Evolutionary conservation across 2,888 invertebrate species (phyloP).

Genomic region (Oligia fasciuncula): DNA sequence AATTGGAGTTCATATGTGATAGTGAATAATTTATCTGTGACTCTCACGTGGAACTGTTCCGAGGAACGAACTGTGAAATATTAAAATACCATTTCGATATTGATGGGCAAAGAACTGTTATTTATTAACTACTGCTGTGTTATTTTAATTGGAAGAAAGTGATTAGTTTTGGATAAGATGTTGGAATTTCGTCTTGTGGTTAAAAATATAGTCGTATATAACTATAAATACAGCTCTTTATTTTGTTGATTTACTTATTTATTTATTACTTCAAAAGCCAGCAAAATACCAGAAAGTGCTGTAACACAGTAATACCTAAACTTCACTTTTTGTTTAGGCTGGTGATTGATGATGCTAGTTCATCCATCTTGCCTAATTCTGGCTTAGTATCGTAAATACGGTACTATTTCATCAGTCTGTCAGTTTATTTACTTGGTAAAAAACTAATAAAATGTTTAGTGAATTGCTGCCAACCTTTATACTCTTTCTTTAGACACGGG

Average conservation of each 20-base stretch:
- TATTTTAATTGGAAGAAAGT: slow-evolving; percentile 37
- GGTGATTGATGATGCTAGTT: slow-evolving; percentile 47
- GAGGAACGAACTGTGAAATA: slow-evolving; percentile 55
- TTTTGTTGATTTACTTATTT: background rate
- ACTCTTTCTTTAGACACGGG: background rate
- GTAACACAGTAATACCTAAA: background rate
- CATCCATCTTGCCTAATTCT: slow-evolving; percentile 39
- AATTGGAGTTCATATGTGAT: slow-evolving; percentile 51
- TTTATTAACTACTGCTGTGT: slow-evolving; percentile 22
- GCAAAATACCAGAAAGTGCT: background rate
- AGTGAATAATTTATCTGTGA: slow-evolving; percentile 61
- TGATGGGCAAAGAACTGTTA: slow-evolving; percentile 47
- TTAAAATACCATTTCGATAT: slow-evolving; percentile 60
- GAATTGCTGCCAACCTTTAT: background rate
- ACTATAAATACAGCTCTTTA: background rate
- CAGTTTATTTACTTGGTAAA: background rate
- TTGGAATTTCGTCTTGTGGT: background rate
- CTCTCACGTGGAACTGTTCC: slow-evolving; percentile 39
- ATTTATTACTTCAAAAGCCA: background rate
- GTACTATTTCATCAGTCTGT: slow-evolving; percentile 13
- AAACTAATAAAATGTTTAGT: background rate
- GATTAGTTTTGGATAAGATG: slow-evolving; percentile 25
- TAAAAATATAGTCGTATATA: background rate
- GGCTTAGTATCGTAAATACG: slow-evolving; percentile 11
- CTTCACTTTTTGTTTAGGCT: slow-evolving; percentile 19